A percentile compares a stretch with the other conserved stretches of the same genome.
phyloP scores from a whole-genome alignment of 2,113 vertebrate genomes.

The Rallus limicola region DNA sequence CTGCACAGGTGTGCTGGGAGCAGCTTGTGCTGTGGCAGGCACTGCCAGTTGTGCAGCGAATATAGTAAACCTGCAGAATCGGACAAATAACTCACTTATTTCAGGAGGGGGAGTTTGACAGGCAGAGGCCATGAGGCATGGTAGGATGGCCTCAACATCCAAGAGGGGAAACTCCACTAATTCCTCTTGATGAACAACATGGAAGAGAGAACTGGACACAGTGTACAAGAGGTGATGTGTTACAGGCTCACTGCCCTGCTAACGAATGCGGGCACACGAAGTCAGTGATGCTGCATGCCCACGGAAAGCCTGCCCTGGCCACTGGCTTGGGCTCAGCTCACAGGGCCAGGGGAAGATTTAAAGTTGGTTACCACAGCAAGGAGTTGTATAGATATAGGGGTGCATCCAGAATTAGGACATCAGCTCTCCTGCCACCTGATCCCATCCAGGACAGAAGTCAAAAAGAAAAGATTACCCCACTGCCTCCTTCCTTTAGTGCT shows the following conservation, averaged over 20 bases:
- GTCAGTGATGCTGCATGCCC: not conserved
- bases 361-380: not conserved
- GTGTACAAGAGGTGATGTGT: not conserved
- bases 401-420: not conserved
- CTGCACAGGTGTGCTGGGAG: not conserved
- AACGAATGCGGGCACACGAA: not conserved
- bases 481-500: not conserved
- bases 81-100: not conserved
- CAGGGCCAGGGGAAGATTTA: not conserved
- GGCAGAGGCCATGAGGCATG: rapidly evolving
- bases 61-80: not conserved
- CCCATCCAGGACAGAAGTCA: not conserved
- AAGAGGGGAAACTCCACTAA: not conserved
- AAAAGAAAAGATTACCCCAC: not conserved
- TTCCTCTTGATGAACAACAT: rapidly evolving
- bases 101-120: not conserved
- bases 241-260: not conserved
- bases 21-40: not conserved
- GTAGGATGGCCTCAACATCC: not conserved
- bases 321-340: not conserved
- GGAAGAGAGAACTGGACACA: not conserved
- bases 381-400: rapidly evolving
- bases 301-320: not conserved
- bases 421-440: not conserved
- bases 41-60: not conserved